Conservation (phyloP, 2,888 invertebrate genomes). For the Chrysomela aeneicollis region DNA sequence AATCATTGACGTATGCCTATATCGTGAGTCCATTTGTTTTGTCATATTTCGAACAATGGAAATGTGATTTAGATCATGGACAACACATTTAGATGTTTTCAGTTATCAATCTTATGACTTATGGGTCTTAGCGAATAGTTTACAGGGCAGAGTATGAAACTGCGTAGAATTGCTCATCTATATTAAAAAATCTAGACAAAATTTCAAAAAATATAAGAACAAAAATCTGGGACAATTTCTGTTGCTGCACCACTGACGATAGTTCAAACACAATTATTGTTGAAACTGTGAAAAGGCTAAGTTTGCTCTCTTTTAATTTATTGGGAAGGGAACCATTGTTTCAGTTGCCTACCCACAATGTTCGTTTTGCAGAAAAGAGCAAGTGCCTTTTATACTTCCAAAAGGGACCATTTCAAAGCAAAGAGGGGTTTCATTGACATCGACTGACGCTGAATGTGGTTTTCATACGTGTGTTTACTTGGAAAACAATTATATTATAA, state of each 20-base stretch:
- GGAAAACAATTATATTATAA: neutral
- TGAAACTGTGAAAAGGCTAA: conserved; percentile 1
- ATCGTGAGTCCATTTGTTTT: neutral
- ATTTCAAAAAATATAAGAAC: no score
- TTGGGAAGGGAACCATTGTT: neutral
- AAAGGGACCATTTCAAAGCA: neutral
- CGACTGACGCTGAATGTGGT: neutral
- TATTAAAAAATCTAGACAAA: no score
- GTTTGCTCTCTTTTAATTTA: neutral
- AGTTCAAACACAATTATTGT: neutral
- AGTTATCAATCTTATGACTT: neutral
- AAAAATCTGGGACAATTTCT: no score
- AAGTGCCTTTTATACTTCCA: conserved; percentile 1
- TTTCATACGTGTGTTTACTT: neutral
- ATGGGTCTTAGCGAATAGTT: no score
- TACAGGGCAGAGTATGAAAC: no score
- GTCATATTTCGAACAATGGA: neutral
- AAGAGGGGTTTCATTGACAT: neutral
- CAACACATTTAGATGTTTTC: neutral
- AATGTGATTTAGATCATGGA: neutral
- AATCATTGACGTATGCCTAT: no score
- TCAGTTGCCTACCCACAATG: neutral
- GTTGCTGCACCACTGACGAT: neutral
- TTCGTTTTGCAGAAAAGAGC: conserved; percentile 1
- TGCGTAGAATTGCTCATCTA: no score